Evolutionary conservation across 2,113 vertebrate genomes (phyloP).

Genomic region (Hypanus sabinus): DNA sequence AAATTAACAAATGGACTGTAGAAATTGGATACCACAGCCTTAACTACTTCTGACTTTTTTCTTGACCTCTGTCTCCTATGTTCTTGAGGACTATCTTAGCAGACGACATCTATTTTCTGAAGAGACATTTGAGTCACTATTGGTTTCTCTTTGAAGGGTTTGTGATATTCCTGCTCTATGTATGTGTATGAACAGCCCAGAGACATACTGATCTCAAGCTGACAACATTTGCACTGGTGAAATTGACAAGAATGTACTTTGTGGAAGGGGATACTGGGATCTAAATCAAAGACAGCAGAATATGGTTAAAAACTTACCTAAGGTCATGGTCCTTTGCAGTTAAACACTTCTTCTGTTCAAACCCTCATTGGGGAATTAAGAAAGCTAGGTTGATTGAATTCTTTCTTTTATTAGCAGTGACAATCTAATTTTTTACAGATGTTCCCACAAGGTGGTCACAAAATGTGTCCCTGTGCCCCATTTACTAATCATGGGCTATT

Average conservation of each 20-base stretch:
- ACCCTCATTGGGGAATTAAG: slow-evolving; percentile 33
- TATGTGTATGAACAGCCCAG: slow-evolving; percentile 6
- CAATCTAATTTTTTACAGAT: slow-evolving; percentile 54
- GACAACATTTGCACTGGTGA: background rate
- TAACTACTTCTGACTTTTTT: background rate
- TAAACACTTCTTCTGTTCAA: slow-evolving; percentile 38
- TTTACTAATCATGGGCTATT: slow-evolving; percentile 23
- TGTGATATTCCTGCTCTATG: background rate
- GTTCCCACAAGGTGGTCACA: slow-evolving; percentile 55
- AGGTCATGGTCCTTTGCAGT: slow-evolving; percentile 37
- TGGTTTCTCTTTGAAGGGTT: slow-evolving; percentile 25
- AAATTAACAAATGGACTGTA: slow-evolving; percentile 5
- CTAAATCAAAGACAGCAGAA: slow-evolving; percentile 38
- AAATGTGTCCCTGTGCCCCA: slow-evolving; percentile 46
- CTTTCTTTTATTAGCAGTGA: slow-evolving; percentile 43
- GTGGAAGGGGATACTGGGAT: slow-evolving; percentile 18
- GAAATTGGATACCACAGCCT: slow-evolving; percentile 1
- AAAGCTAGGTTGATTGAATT: slow-evolving; percentile 47
- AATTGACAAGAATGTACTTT: slow-evolving; percentile 34
- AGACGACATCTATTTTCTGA: slow-evolving; percentile 27
- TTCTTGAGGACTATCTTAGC: background rate
- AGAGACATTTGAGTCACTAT: background rate
- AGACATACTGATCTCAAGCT: slow-evolving; percentile 29
- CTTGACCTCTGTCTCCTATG: background rate
- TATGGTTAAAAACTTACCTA: slow-evolving; percentile 25